Conservation (phyloP, 2,888 invertebrate genomes). For the Boloria euphrosyne region DNA sequence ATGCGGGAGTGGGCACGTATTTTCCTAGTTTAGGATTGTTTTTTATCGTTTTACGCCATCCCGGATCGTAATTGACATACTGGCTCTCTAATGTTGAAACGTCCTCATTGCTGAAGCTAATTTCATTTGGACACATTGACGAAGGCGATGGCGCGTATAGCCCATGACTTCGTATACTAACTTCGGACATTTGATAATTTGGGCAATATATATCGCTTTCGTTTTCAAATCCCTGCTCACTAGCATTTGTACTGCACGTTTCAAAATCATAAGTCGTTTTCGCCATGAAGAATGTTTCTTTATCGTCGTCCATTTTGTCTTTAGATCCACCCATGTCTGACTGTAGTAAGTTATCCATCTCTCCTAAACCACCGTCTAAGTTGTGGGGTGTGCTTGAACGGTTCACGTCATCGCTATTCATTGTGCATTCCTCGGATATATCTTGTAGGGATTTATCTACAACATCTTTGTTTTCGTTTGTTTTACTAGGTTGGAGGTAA, state of each 20-base stretch:
- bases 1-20: slow-evolving; percentile 67
- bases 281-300: slow-evolving; percentile 70
- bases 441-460: slow-evolving; percentile 73
- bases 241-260: slow-evolving; percentile 73
- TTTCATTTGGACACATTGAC: slow-evolving; percentile 77
- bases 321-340: slow-evolving; percentile 55
- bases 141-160: slow-evolving; percentile 84
- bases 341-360: slow-evolving; percentile 64
- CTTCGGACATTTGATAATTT: slow-evolving; percentile 84
- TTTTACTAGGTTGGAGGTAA: slow-evolving; percentile 66
- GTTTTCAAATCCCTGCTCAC: slow-evolving; percentile 78
- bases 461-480: slow-evolving; percentile 60
- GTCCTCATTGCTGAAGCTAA: slow-evolving; percentile 77
- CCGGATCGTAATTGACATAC: slow-evolving; percentile 82
- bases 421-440: slow-evolving; percentile 75
- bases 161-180: slow-evolving; percentile 85
- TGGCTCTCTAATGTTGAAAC: slow-evolving; percentile 77
- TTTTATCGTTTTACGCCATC: slow-evolving; percentile 74
- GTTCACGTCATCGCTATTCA: slow-evolving; percentile 72
- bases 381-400: slow-evolving; percentile 61
- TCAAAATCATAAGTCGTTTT: slow-evolving; percentile 75
- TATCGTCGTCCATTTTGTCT: slow-evolving; percentile 66
- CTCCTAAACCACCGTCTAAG: slow-evolving; percentile 52
- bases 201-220: slow-evolving; percentile 84
- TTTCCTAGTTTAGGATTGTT: slow-evolving; percentile 69